Evolutionary conservation across 35 echinoderm and acorn worm species (phyloP), one percentile per base, ranked within the genome.

Genomic region (Heliocidaris erythrogramma): DNA sequence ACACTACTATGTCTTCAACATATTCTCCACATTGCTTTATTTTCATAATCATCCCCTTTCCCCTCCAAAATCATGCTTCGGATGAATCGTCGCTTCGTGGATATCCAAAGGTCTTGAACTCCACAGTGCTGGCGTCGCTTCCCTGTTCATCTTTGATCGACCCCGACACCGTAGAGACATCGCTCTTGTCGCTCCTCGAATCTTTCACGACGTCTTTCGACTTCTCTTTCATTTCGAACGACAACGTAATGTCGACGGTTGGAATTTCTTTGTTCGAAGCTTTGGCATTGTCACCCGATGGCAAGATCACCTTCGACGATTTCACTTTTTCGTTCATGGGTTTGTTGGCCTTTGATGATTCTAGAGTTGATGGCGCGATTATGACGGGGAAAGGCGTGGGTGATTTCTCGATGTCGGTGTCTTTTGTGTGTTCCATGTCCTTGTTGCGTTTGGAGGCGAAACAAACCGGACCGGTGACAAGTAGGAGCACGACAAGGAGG

Each of bases 31-130:
- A 78, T 78, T 78, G 65, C 0, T 78, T 78, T 27, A 78, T 11
- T 60, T 42, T 42, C 35, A 42, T 18, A 60, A 60, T 60, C 59
- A 60, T 7, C 7, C 0, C 0, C 35, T 27, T 78, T 78, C 27
- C 27, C 65, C 27, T n/a, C 7, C 27, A n/a, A 78, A 24, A 24
- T 89, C 47, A 89, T 32, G 87, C 87, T 32, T 89, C 87, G 12
- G 87, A 89, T 17, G 87, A 89, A 48, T 89, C 18, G 4, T 89
- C 87, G 32, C 87, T 89, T 48, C 87, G 31, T 16, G 91, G 91
- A 59, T 92, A 92, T 92, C 91, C 91, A 59, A 92, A 92, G 11
- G 91, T 92, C 49, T 49, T 92, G 91, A 92, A 92, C 30, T 92
- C 91, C 31, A 92, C 91, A 48, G 91, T 92, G 50, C 91, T 92